Conservation (phyloP, 2,797 vertebrate genomes). For the Heteromormyrus szaboi region DNA sequence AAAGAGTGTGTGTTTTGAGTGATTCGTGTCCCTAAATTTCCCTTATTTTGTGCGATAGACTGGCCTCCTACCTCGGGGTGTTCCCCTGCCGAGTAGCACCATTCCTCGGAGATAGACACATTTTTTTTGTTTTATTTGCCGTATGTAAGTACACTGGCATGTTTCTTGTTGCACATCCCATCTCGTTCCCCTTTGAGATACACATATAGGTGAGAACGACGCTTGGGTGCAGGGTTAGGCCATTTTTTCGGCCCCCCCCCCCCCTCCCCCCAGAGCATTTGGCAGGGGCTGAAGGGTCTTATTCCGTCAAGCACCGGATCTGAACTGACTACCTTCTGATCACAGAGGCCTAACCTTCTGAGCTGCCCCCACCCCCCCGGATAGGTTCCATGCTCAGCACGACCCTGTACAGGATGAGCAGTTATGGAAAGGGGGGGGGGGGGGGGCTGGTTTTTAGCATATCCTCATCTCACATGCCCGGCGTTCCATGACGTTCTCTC, state of each 20-base stretch:
- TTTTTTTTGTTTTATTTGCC: background rate
- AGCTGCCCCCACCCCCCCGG: background rate
- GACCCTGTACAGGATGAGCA: background rate
- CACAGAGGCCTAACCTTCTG: background rate
- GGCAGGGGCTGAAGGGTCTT: background rate
- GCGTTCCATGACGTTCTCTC: background rate
- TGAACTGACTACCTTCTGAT: background rate
- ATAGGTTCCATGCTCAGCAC: background rate
- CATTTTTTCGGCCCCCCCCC: background rate
- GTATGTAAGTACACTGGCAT: background rate
- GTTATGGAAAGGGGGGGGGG: background rate
- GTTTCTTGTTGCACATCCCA: background rate
- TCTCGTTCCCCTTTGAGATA: background rate
- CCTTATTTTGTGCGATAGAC: background rate
- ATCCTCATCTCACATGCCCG: background rate
- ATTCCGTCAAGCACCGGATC: background rate
- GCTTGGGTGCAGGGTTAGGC: background rate
- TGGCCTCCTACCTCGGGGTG: background rate
- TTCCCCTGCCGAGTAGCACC: background rate
- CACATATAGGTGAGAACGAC: background rate
- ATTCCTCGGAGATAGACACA: background rate
- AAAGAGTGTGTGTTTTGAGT: background rate
- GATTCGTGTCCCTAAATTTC: background rate
- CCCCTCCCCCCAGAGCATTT: background rate
- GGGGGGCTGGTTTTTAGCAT: background rate